These are phyloP conservation scores for Eupithecia abbreviata DNA, from an alignment of 2,888 invertebrate genomes.

Conservation along the genomic window DNA sequence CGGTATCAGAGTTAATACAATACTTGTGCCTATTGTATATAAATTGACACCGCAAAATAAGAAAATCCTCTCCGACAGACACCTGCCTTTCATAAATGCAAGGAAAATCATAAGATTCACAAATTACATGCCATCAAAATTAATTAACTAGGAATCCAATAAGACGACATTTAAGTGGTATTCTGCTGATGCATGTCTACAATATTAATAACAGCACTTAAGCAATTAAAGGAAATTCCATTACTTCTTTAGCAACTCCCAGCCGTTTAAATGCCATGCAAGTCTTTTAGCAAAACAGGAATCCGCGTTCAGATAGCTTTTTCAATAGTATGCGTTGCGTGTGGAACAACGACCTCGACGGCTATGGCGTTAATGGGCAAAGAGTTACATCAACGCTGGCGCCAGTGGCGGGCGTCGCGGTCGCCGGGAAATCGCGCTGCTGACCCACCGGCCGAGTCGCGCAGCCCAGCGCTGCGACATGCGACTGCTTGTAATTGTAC, in stretches of 20 bases:
- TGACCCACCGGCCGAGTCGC: slow-evolving; percentile 79
- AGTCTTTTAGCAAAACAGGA: slow-evolving; percentile 46
- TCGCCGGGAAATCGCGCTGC: slow-evolving; percentile 76
- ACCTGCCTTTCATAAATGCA: neutral
- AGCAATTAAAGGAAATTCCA: slow-evolving; percentile 33
- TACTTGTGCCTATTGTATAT: slow-evolving; percentile 1
- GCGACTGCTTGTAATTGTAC: slow-evolving; percentile 75
- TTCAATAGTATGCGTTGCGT: slow-evolving; percentile 60
- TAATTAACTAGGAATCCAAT: slow-evolving; percentile 27
- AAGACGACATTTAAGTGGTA: slow-evolving; percentile 24
- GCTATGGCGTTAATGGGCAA: slow-evolving; percentile 66
- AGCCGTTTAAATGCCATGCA: slow-evolving; percentile 32
- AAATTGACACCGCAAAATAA: neutral
- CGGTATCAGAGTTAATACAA: slow-evolving; percentile 20
- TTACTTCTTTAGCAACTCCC: slow-evolving; percentile 35
- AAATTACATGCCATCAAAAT: slow-evolving; percentile 28
- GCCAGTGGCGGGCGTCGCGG: slow-evolving; percentile 62
- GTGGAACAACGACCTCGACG: slow-evolving; percentile 77
- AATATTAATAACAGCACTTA: slow-evolving; percentile 32
- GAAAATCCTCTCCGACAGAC: slow-evolving; percentile 6
- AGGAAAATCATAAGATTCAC: slow-evolving; percentile 4
- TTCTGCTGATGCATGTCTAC: slow-evolving; percentile 26
- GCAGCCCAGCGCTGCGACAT: slow-evolving; percentile 44
- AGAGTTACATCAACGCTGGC: slow-evolving; percentile 79
- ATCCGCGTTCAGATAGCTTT: slow-evolving; percentile 48